Conservation (phyloP, 1,140 invertebrate species). For the Drosophila micromelanica region DNA sequence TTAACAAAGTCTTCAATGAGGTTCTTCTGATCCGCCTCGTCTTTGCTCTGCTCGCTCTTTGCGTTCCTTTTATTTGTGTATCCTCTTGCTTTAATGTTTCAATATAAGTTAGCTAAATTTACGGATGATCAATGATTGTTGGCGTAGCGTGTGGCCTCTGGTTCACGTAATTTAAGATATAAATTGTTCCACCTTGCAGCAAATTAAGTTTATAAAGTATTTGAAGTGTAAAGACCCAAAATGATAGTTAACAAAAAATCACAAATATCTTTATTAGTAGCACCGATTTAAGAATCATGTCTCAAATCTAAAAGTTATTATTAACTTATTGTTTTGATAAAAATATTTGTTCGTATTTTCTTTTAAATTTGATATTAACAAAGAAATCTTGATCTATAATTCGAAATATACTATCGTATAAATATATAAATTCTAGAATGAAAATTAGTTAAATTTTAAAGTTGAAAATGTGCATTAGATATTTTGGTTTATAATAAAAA, state of each 20-base stretch:
- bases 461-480: too few species aligned
- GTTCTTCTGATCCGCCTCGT: conserved; percentile 24
- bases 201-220: conserved; percentile 5
- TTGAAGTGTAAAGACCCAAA: conserved; percentile 9
- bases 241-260: conserved; percentile 28
- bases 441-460: too few species aligned
- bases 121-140: conserved; percentile 77
- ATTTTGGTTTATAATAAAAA: too few species aligned
- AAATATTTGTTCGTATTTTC: too few species aligned
- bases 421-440: too few species aligned
- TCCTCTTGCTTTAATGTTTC: conserved; percentile 53
- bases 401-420: too few species aligned
- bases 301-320: too few species aligned
- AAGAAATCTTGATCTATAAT: too few species aligned
- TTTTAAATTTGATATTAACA: too few species aligned
- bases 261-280: conserved; percentile 14
- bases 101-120: conserved; percentile 58
- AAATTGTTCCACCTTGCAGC: conserved; percentile 54
- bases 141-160: conserved; percentile 73
- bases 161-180: conserved; percentile 52
- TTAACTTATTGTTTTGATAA: background rate
- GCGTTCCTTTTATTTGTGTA: conserved; percentile 20
- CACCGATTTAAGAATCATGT: background rate
- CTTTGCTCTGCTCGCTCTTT: conserved; percentile 10
- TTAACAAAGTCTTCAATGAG: conserved; percentile 67